Conservation (phyloP, 2,888 invertebrate genomes). For the Cheilosia vulpina region DNA sequence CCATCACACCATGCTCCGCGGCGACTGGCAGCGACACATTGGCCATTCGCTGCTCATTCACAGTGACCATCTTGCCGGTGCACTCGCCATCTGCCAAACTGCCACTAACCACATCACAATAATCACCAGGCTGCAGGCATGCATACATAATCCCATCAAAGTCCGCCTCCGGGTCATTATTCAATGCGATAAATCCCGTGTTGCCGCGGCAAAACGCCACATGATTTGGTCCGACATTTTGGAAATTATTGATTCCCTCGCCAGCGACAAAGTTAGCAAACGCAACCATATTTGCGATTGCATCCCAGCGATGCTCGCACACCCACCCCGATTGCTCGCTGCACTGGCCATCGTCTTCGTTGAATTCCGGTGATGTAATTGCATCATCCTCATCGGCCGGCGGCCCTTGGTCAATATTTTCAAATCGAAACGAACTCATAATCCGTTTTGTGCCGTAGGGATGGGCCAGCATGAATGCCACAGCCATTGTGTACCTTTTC, state of each 20-base stretch:
- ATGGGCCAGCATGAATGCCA: conserved; percentile 89
- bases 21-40: conserved; percentile 84
- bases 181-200: conserved; percentile 78
- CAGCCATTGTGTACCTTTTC: conserved; percentile 83
- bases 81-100: conserved; percentile 84
- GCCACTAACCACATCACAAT: conserved; percentile 89
- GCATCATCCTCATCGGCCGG: conserved; percentile 84
- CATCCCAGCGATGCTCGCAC: conserved; percentile 91
- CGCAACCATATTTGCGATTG: conserved; percentile 89
- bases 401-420: conserved; percentile 83
- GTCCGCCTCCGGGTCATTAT: conserved; percentile 59
- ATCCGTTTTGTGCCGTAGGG: conserved; percentile 90
- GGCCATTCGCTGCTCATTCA: conserved; percentile 85
- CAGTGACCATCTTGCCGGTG: conserved; percentile 87
- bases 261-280: conserved; percentile 88
- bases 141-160: conserved; percentile 74
- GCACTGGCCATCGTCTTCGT: conserved; percentile 86
- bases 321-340: conserved; percentile 90
- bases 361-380: conserved; percentile 85
- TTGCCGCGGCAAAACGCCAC: conserved; percentile 91
- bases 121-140: conserved; percentile 86
- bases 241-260: conserved; percentile 87
- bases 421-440: conserved; percentile 92
- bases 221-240: conserved; percentile 90
- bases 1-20: conserved; percentile 87